A percentile compares a stretch with the other conserved stretches of the same genome.
Evolutionary conservation across 2,888 invertebrate species (phyloP).

Genomic region (Acanthosoma haemorrhoidale): DNA sequence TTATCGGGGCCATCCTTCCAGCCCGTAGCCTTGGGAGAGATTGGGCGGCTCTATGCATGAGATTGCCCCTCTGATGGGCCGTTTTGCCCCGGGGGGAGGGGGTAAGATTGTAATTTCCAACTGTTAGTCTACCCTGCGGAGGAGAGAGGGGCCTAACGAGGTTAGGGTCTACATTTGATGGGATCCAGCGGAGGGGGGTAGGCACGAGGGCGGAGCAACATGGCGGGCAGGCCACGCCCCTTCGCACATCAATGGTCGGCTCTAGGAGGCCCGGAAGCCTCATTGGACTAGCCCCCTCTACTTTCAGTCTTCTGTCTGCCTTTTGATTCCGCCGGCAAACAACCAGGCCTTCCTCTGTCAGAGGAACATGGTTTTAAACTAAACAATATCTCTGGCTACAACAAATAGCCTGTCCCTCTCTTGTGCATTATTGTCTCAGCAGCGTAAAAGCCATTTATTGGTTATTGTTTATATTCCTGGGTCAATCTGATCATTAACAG

Average conservation of each 20-base stretch:
- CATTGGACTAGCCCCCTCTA: not conserved
- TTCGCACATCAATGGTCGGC: no score
- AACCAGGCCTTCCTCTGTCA: not conserved
- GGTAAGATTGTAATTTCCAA: slow-evolving; percentile 21
- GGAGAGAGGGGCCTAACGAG: slow-evolving; percentile 53
- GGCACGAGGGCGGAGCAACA: slow-evolving; percentile 42
- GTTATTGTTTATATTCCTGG: not conserved
- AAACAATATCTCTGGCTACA: slow-evolving; percentile 4
- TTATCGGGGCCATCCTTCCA: slow-evolving; percentile 4
- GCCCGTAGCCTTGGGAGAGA: not conserved
- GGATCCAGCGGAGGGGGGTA: slow-evolving; percentile 53
- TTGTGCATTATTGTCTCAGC: not conserved
- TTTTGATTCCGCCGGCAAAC: slow-evolving; percentile 5
- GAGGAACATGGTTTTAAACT: not conserved
- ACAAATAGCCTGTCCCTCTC: not conserved
- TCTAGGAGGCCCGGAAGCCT: no score
- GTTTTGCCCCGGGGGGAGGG: slow-evolving; percentile 1
- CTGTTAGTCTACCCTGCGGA: slow-evolving; percentile 24
- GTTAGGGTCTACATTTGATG: slow-evolving; percentile 74
- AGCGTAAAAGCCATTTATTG: not conserved
- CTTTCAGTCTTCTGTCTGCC: not conserved
- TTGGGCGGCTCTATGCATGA: slow-evolving; percentile 31
- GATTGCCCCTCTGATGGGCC: slow-evolving; percentile 33
- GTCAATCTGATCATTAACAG: not conserved
- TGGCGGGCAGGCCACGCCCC: not conserved